phyloP scores from a whole-genome alignment of 2,113 vertebrate species.

The Sapajus apella region DNA sequence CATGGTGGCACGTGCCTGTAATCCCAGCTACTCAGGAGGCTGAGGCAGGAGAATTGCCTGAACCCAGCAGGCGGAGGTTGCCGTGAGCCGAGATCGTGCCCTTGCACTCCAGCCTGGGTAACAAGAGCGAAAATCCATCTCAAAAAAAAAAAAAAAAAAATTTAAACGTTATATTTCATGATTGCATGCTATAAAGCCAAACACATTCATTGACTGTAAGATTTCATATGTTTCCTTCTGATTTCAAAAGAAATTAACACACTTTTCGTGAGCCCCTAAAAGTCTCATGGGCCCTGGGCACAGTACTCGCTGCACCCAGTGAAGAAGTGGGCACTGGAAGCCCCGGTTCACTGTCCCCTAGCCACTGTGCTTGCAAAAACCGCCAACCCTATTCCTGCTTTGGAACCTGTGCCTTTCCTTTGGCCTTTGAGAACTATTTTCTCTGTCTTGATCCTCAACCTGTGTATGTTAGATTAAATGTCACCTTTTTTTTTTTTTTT shows the following conservation, averaged over 20 bases:
- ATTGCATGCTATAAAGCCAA: neutral
- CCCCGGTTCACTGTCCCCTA: neutral
- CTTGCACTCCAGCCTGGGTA: no score
- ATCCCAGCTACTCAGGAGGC: no score
- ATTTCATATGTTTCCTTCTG: neutral
- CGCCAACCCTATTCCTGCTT: neutral
- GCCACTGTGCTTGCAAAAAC: neutral
- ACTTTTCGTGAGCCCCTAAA: neutral
- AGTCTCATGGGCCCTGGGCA: neutral
- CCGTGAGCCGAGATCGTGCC: no score
- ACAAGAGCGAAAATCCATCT: no score
- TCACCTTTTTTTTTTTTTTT: neutral
- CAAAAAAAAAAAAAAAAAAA: neutral
- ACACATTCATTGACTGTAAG: neutral
- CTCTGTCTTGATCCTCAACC: rapidly evolving
- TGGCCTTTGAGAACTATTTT: neutral
- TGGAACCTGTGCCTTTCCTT: neutral
- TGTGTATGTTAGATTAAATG: neutral
- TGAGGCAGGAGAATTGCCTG: no score
- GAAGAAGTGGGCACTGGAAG: neutral
- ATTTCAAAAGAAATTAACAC: neutral
- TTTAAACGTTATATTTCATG: neutral
- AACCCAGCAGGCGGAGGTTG: no score
- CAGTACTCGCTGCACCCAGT: rapidly evolving
- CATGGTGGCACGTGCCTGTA: no score